Evolutionary conservation across 2,888 invertebrate genomes (phyloP).

Genomic region (Eupeodes luniger): DNA sequence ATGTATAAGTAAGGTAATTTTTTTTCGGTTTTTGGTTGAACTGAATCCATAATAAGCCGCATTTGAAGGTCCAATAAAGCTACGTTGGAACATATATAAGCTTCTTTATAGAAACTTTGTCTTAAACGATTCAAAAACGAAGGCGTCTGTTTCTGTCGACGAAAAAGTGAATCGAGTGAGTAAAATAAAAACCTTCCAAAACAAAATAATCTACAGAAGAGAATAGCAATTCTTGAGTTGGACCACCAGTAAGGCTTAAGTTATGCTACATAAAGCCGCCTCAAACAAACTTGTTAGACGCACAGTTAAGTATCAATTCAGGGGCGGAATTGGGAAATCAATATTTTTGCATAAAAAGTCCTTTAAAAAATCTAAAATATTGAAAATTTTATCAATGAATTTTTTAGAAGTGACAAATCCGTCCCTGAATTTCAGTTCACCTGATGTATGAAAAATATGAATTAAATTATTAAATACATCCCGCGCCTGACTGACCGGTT

Average conservation of each 20-base stretch:
- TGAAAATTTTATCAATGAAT: background rate
- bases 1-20: slow-evolving; percentile 29
- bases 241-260: slow-evolving; percentile 63
- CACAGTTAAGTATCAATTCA: slow-evolving; percentile 5
- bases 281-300: slow-evolving; percentile 25
- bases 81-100: background rate
- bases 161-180: background rate
- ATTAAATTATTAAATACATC: background rate
- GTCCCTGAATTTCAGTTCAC: slow-evolving; percentile 24
- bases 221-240: slow-evolving; percentile 25
- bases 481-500: slow-evolving; percentile 20
- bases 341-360: no score
- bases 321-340: background rate
- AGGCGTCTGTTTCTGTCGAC: background rate
- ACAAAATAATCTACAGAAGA: background rate
- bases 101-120: slow-evolving; percentile 25
- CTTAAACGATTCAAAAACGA: slow-evolving; percentile 42
- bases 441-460: slow-evolving; percentile 8
- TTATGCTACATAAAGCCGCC: background rate
- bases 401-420: background rate
- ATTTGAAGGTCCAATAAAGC: slow-evolving; percentile 60
- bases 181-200: background rate
- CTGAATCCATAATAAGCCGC: slow-evolving; percentile 69
- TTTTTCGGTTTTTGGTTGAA: slow-evolving; percentile 37
- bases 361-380: no score